Conservation (phyloP, 1,140 invertebrate species). For the Lepidurus arcticus region DNA sequence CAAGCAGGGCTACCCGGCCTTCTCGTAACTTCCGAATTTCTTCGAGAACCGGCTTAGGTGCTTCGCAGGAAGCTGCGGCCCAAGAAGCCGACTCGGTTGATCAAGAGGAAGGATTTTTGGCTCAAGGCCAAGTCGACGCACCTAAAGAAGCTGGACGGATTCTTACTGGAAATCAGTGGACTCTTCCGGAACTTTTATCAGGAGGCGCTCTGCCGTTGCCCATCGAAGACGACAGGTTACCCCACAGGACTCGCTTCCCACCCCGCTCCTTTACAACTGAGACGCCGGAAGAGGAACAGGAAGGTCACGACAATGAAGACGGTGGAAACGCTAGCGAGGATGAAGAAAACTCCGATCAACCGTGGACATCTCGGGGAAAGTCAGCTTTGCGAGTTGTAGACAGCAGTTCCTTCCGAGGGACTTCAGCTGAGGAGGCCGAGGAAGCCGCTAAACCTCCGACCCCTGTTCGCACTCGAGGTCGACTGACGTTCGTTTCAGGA, state of each 20-base stretch:
- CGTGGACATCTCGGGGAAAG: not conserved
- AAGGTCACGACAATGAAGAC: not conserved
- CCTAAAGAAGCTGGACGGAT: not conserved
- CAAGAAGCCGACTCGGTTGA: not conserved
- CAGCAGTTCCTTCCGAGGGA: constrained; percentile 23
- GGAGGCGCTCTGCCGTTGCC: not conserved
- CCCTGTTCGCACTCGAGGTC: not conserved
- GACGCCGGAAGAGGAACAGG: not conserved
- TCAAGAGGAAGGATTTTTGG: not conserved
- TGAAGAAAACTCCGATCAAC: not conserved
- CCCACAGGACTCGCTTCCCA: constrained; percentile 20
- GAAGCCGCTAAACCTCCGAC: not conserved
- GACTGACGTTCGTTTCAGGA: constrained; percentile 23
- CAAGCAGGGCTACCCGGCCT: not conserved
- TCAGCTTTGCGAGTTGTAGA: not conserved
- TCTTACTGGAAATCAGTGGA: not conserved
- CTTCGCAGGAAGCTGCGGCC: not conserved
- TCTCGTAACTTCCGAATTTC: not conserved
- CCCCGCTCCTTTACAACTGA: not conserved
- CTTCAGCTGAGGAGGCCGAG: not conserved
- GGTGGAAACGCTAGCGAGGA: constrained; percentile 1
- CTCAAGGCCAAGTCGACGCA: not conserved
- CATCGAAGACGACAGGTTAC: constrained; percentile 16
- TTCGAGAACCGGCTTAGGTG: not conserved
- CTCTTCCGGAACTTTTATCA: not conserved